Percentiles rank a stretch among this genome's conserved stretches.
phyloP scores from a whole-genome alignment of 2,113 vertebrate genomes.

The Macrotis lagotis region DNA sequence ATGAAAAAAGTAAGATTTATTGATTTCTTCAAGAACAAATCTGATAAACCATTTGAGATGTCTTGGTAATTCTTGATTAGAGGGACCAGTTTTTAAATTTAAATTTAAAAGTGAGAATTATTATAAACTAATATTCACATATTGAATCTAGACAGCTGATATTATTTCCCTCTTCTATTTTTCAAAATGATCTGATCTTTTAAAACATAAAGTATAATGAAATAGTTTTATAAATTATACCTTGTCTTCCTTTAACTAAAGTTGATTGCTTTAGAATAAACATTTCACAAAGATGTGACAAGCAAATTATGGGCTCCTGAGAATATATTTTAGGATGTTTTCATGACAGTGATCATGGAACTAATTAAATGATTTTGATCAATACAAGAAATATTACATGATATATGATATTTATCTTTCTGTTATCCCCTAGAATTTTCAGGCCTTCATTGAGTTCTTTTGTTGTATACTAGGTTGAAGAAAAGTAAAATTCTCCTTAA shows the following conservation, averaged over 20 bases:
- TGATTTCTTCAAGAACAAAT: constrained; percentile 50
- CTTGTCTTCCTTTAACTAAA: neutral
- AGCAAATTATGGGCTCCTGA: fast-evolving
- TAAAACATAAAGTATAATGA: neutral
- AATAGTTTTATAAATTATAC: fast-evolving
- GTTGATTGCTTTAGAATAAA: neutral
- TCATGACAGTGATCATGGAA: neutral
- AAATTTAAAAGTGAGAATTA: constrained; percentile 37
- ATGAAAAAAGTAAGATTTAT: neutral
- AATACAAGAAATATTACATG: neutral
- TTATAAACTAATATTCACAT: neutral
- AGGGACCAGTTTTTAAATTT: constrained; percentile 26
- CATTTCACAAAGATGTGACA: neutral
- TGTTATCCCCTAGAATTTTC: neutral
- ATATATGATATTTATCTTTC: neutral
- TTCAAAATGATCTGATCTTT: neutral
- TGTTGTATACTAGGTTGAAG: neutral
- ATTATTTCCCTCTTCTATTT: constrained; percentile 9
- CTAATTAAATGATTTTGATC: neutral
- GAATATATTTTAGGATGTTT: too few relatives aligned
- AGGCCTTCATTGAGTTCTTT: neutral
- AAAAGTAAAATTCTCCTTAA: neutral
- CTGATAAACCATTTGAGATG: constrained; percentile 23
- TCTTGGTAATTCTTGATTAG: constrained; percentile 30
- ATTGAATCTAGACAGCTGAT: neutral